phyloP scores from a whole-genome alignment of 2,113 vertebrate genomes.

The Chionomys nivalis region DNA sequence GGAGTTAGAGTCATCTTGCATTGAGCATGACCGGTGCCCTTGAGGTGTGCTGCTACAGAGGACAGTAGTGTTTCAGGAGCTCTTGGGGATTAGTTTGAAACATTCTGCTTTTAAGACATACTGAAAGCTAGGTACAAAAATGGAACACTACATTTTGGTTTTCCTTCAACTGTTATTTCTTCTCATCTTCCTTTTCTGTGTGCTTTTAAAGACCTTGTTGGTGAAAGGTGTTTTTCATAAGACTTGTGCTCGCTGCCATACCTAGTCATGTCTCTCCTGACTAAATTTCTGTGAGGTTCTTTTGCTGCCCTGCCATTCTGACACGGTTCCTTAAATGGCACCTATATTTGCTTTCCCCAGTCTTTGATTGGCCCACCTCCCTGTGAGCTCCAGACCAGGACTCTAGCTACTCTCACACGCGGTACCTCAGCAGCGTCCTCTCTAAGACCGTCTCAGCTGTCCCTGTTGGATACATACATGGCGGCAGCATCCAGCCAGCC shows the following conservation, averaged over 20 bases:
- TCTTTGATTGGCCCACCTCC: background rate
- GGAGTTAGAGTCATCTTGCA: background rate
- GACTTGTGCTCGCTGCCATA: background rate
- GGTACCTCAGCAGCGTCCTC: background rate
- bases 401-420: background rate
- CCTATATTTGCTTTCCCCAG: background rate
- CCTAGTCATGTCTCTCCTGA: background rate
- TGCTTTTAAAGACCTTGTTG: background rate
- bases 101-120: background rate
- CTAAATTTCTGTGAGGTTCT: constrained; percentile 39
- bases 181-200: constrained; percentile 9
- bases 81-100: background rate
- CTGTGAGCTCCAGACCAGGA: background rate
- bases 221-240: constrained; percentile 11
- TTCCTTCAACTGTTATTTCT: background rate
- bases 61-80: background rate
- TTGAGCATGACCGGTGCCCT: background rate
- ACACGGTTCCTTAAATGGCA: background rate
- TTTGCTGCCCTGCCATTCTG: background rate
- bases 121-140: background rate
- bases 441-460: background rate
- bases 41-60: background rate
- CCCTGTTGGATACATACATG: background rate
- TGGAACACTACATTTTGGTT: constrained; percentile 2
- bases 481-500: background rate